A percentile compares a stretch with the other conserved stretches of the same genome.
Evolutionary conservation across 2,113 vertebrate species (phyloP).

Genomic region (pig (Sus scrofa)): DNA sequence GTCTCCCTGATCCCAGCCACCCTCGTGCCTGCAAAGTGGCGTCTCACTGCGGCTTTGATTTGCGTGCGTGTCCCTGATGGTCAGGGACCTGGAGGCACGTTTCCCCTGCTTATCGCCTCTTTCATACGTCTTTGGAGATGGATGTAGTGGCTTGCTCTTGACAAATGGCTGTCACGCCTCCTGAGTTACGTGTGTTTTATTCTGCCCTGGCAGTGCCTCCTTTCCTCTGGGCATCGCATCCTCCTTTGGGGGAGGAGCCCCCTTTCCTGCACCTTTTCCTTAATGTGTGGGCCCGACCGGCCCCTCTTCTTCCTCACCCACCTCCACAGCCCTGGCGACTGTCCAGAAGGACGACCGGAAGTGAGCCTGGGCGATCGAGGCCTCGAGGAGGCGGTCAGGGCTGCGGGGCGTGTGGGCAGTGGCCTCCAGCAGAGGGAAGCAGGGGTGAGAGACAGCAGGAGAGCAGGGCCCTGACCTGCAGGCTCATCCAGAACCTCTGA

Average conservation of each 20-base stretch:
- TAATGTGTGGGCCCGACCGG: no score
- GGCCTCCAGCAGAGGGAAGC: not conserved
- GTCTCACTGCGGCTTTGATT: not conserved
- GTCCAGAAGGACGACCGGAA: not conserved
- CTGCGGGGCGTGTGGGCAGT: rapidly evolving
- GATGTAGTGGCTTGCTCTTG: rapidly evolving
- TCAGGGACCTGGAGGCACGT: no score
- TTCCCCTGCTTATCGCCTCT: not conserved
- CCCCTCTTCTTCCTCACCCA: not conserved
- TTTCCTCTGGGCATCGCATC: not conserved
- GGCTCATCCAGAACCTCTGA: no score
- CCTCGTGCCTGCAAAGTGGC: rapidly evolving
- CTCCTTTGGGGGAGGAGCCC: rapidly evolving
- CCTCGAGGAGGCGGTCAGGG: rapidly evolving
- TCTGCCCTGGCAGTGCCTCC: not conserved
- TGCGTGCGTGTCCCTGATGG: not conserved
- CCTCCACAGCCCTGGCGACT: no score
- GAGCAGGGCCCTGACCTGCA: rapidly evolving
- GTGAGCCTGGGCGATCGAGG: not conserved
- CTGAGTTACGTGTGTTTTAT: not conserved
- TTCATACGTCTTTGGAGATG: not conserved
- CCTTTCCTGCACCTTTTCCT: not conserved
- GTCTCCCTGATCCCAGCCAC: not conserved
- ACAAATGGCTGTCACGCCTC: not conserved
- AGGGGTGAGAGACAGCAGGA: not conserved